These are phyloP conservation scores for Pinctada fucata DNA, from an alignment of 2,888 invertebrate genomes.

Conservation along the genomic window DNA sequence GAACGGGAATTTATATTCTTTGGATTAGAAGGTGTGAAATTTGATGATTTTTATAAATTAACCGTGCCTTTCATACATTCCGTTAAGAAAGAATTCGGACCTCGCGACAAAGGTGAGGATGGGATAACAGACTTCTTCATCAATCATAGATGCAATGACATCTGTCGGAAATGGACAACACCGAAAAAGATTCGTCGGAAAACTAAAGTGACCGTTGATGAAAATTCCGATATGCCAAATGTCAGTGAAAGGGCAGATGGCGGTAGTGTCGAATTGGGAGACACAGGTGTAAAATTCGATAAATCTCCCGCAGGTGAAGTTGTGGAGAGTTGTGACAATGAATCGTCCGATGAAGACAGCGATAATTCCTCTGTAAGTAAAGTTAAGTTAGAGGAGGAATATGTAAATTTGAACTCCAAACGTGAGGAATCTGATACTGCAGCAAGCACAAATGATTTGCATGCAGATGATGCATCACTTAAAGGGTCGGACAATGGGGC, in stretches of 20 bases:
- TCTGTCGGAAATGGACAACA: constrained; percentile 19
- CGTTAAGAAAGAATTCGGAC: constrained; percentile 16
- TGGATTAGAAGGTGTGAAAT: constrained; percentile 13
- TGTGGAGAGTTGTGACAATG: not conserved
- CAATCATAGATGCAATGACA: constrained; percentile 19
- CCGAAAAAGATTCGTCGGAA: not conserved
- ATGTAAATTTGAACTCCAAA: not conserved
- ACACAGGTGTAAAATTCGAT: not conserved
- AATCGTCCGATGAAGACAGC: not conserved
- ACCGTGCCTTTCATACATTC: constrained; percentile 24
- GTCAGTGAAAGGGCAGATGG: not conserved
- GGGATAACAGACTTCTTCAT: constrained; percentile 18
- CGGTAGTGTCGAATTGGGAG: not conserved
- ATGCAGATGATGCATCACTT: not conserved
- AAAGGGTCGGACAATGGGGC: not conserved
- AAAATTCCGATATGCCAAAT: not conserved
- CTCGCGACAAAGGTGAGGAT: constrained; percentile 13
- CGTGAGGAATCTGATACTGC: not conserved
- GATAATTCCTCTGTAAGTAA: not conserved
- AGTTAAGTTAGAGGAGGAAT: not conserved
- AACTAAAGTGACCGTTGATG: not conserved
- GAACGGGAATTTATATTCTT: constrained; percentile 6
- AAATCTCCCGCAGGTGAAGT: not conserved
- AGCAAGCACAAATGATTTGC: not conserved
- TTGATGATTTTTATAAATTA: constrained; percentile 13